These are phyloP conservation scores for Nyctereutes procyonoides DNA, from an alignment of 2,113 vertebrate species.

Conservation along the genomic window DNA sequence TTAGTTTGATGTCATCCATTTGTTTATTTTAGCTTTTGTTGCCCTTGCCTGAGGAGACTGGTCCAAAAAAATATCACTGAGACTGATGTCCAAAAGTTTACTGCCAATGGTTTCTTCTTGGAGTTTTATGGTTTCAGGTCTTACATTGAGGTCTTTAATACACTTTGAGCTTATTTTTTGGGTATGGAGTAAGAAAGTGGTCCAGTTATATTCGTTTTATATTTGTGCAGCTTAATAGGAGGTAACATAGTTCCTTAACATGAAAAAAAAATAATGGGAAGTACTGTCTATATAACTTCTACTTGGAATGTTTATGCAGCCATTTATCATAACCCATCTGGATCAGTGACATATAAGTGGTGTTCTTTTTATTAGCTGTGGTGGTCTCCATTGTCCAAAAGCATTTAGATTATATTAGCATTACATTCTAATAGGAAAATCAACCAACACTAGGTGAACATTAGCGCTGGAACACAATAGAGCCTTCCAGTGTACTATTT, in stretches of 20 bases:
- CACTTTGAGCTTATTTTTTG: not conserved
- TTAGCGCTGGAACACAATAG: not conserved
- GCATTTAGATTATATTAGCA: not conserved
- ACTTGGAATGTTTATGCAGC: not conserved
- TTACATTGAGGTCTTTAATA: not conserved
- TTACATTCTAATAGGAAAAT: not conserved
- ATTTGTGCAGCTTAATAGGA: not conserved
- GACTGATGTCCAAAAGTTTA: not conserved
- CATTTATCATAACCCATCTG: not conserved
- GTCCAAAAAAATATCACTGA: not conserved
- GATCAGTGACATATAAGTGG: not conserved
- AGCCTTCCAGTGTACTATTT: not conserved
- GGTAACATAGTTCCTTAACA: not conserved
- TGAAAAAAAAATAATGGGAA: not conserved
- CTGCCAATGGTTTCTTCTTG: not conserved
- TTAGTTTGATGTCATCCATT: not conserved
- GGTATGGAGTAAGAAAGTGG: not conserved
- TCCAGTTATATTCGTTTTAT: not conserved
- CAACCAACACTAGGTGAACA: not conserved
- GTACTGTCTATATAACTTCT: not conserved
- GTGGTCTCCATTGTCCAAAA: not conserved
- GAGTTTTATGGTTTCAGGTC: not conserved
- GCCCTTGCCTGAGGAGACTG: not conserved
- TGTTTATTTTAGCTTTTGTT: not conserved
- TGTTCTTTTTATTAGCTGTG: not conserved